Evolutionary conservation across 2,797 vertebrate genomes (phyloP), one percentile per base, ranked within the genome.

Genomic region (Chelonia mydas): DNA sequence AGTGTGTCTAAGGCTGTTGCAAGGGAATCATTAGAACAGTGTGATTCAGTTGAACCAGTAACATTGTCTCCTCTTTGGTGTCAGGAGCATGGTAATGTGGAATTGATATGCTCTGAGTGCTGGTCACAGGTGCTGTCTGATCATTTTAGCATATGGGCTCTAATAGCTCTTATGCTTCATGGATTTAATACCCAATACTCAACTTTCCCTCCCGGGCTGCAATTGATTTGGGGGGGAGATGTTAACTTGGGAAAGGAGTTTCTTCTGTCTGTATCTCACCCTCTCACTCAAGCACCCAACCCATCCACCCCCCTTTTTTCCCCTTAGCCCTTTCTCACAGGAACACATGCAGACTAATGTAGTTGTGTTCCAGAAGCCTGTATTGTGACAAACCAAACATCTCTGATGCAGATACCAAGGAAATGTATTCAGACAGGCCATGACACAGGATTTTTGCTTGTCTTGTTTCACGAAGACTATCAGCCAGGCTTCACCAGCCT

Each of bases 21-120:
- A 12, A 95, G 86, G 92, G 91, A 96, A 95, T 96, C 96, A 94
- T 96, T 92, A 93, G 65, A 94, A 95, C 27, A 54, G 72, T 90
- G 88, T 92, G 91, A 95, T 93, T 96, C 94, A 86, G 49, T 90
- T 95, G 95, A 88, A 95, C 86, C 84, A 76, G 61, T 95, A 91
- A 89, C 0, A 0, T 84, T 87, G 86, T 91, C 94, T 97, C 89
- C 88, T 47, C 84, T 86, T 80, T 89, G 84, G 79, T 95, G 88
- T 92, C 87, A 86, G 1, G 1, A 94, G 92, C 15, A 0, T 86
- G 92, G 88, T 95, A 95, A 91, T 61, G 87, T 41, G 74, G 95
- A 90, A 93, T 49, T 90, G 72, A 92, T 94, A 83, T 12, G 88
- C 92, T 85, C 41, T 0, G 0, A 57, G 59, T 84, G 88, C 79